These are phyloP conservation scores for Menura novaehollandiae DNA, from an alignment of 2,113 vertebrate species.

Conservation along the genomic window DNA sequence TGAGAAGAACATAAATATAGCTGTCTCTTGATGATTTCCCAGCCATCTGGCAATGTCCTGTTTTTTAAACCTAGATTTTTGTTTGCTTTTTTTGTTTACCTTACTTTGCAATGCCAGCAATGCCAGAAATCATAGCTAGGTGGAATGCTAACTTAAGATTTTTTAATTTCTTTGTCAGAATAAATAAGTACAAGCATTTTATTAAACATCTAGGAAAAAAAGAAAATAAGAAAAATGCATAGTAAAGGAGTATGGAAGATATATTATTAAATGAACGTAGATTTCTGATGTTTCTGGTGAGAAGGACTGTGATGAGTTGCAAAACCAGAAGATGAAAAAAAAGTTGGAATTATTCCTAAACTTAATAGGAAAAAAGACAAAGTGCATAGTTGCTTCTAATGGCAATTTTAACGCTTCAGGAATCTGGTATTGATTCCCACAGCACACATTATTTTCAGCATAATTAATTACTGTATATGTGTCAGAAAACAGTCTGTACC, in stretches of 20 bases:
- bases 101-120: background rate
- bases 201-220: background rate
- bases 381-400: background rate
- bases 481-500: background rate
- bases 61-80: background rate
- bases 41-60: background rate
- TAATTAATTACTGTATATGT: background rate
- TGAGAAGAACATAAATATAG: background rate
- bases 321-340: background rate
- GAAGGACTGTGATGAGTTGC: background rate
- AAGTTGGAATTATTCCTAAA: background rate
- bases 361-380: background rate
- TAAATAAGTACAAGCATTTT: background rate
- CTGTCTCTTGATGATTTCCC: background rate
- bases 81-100: background rate
- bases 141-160: background rate
- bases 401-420: background rate
- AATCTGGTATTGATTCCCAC: background rate
- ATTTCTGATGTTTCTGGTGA: background rate
- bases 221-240: background rate
- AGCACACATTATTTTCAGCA: background rate
- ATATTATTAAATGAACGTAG: background rate
- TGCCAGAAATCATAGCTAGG: background rate
- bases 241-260: background rate
- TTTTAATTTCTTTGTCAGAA: background rate